Evolutionary conservation across 2,888 invertebrate genomes (phyloP).

Genomic region (Panzeria rudis): DNA sequence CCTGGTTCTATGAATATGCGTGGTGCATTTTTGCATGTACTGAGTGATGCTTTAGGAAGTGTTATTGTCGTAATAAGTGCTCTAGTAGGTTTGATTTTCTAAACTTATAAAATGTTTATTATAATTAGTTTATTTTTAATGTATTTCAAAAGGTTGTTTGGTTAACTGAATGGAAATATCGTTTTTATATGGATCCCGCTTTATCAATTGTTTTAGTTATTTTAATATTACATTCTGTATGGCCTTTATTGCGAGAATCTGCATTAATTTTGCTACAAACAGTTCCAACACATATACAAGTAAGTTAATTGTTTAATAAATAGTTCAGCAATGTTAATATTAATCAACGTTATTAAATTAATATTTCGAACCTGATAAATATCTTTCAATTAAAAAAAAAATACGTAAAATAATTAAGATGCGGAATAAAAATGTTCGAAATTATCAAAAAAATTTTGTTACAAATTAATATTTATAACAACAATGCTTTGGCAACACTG

Average conservation of each 20-base stretch:
- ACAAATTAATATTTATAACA: too few relatives aligned
- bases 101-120: slow-evolving; percentile 81
- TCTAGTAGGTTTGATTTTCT: slow-evolving; percentile 85
- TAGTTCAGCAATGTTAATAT: too few relatives aligned
- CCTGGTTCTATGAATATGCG: slow-evolving; percentile 98
- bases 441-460: too few relatives aligned
- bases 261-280: slow-evolving; percentile 97
- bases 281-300: slow-evolving; percentile 98
- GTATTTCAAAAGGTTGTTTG: slow-evolving; percentile 86
- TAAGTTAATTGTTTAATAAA: slow-evolving; percentile 74
- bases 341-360: too few relatives aligned
- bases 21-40: slow-evolving; percentile 99
- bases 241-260: slow-evolving; percentile 96
- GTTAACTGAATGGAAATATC: slow-evolving; percentile 92
- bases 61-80: slow-evolving; percentile 90
- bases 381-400: too few relatives aligned
- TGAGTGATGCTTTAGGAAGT: slow-evolving; percentile 97
- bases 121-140: background rate
- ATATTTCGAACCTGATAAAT: too few relatives aligned
- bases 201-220: slow-evolving; percentile 95
- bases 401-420: too few relatives aligned
- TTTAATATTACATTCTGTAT: slow-evolving; percentile 93
- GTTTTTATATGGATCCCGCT: slow-evolving; percentile 96
- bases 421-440: too few relatives aligned
- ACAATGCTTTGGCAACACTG: too few relatives aligned